Percentiles rank a stretch among this genome's conserved stretches.
Evolutionary conservation across 2,113 vertebrate species (phyloP).

Genomic region (Mirza zaza): DNA sequence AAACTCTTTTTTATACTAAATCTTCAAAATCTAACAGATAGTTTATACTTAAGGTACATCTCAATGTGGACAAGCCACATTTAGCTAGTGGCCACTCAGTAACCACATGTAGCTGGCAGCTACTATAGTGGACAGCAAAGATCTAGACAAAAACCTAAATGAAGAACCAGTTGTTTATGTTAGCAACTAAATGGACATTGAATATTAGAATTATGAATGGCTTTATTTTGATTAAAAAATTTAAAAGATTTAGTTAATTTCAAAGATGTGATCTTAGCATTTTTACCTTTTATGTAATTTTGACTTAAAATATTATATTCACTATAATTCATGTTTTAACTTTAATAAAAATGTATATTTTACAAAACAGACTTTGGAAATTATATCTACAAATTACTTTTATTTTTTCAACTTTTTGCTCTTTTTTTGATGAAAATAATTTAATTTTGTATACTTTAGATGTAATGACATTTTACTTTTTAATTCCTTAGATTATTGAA

Average conservation of each 20-base stretch:
- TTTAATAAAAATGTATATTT: neutral
- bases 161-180: neutral
- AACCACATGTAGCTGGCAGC: neutral
- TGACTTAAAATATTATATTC: neutral
- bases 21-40: neutral
- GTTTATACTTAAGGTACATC: rapidly evolving
- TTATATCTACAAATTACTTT: neutral
- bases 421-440: neutral
- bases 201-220: neutral
- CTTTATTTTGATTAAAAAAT: neutral
- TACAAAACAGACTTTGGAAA: neutral
- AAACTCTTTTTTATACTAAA: neutral
- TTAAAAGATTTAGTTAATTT: neutral
- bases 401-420: neutral
- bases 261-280: neutral
- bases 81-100: neutral
- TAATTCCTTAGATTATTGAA: constrained; percentile 13
- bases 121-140: neutral
- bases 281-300: neutral
- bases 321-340: neutral
- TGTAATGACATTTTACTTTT: neutral
- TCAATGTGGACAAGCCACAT: rapidly evolving
- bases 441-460: neutral
- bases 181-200: neutral
- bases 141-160: neutral